These are phyloP conservation scores for Pocillopora meandrina DNA, from an alignment of 92 coral and sea anemone species.

Conservation along the genomic window DNA sequence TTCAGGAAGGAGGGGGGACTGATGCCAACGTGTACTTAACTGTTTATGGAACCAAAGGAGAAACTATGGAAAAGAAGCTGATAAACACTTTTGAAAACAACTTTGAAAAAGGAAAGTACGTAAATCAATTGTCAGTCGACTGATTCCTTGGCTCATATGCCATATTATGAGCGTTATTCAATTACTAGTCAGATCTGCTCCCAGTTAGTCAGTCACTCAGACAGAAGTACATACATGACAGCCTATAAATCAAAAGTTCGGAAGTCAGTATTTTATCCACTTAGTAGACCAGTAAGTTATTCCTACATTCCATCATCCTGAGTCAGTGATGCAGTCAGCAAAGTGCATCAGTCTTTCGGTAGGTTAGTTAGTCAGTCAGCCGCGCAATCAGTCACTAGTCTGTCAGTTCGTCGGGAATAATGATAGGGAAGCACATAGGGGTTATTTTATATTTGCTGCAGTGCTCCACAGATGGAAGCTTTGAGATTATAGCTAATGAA, in stretches of 20 bases:
- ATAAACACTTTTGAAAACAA: neutral
- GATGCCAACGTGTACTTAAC: slow-evolving; percentile 37
- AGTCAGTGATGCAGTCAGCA: neutral
- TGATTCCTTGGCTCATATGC: too few relatives aligned
- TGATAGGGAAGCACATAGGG: too few relatives aligned
- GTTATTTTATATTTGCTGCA: too few relatives aligned
- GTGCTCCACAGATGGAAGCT: neutral
- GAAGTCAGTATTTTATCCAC: too few relatives aligned
- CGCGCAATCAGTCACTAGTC: neutral
- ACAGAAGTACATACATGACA: too few relatives aligned
- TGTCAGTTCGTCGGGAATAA: too few relatives aligned
- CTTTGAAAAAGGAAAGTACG: slow-evolving; percentile 48
- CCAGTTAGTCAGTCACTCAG: too few relatives aligned
- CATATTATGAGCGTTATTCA: too few relatives aligned
- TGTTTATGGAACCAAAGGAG: slow-evolving; percentile 28
- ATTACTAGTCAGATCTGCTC: too few relatives aligned
- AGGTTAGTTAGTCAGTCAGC: neutral
- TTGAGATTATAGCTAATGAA: neutral
- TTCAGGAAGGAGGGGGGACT: slow-evolving; percentile 25
- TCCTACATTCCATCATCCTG: too few relatives aligned
- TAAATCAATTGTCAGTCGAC: neutral
- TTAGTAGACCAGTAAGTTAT: too few relatives aligned
- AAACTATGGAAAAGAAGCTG: slow-evolving; percentile 10
- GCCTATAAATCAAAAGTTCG: too few relatives aligned
- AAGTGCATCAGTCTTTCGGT: neutral